Evolutionary conservation across 2,797 vertebrate species (phyloP).

Genomic region (Gadopsis bispinosus): DNA sequence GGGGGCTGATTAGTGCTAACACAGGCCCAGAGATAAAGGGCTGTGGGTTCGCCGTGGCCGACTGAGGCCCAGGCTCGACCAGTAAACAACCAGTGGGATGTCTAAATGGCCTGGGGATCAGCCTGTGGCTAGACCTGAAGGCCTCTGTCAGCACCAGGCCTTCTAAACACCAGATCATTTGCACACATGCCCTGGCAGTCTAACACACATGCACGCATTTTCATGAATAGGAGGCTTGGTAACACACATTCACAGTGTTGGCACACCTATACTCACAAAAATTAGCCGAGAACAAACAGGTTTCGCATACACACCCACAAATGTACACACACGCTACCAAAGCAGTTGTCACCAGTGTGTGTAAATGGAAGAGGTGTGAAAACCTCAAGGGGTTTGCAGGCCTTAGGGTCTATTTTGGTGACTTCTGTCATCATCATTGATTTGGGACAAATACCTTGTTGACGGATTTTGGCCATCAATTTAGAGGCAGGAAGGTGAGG

Average conservation of each 20-base stretch:
- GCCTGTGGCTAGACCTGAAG: slow-evolving; percentile 83
- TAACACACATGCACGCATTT: slow-evolving; percentile 46
- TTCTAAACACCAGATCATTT: slow-evolving; percentile 69
- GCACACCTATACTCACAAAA: slow-evolving; percentile 36
- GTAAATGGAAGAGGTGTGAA: slow-evolving; percentile 37
- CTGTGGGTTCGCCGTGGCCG: slow-evolving; percentile 66
- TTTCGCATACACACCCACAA: background rate
- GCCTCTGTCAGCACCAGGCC: slow-evolving; percentile 87
- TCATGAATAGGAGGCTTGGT: slow-evolving; percentile 9
- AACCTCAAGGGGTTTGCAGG: slow-evolving; percentile 8
- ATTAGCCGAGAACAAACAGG: slow-evolving; percentile 26
- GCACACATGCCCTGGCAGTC: slow-evolving; percentile 76
- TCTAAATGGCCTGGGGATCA: slow-evolving; percentile 74
- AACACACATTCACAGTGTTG: slow-evolving; percentile 35
- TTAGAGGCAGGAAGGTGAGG: background rate
- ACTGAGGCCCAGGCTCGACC: slow-evolving; percentile 69
- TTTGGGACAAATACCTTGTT: slow-evolving; percentile 6
- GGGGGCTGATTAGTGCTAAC: slow-evolving; percentile 82
- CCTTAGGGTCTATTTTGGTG: slow-evolving; percentile 13
- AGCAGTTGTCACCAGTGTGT: slow-evolving; percentile 36
- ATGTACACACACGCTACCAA: slow-evolving; percentile 7
- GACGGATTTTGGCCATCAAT: slow-evolving; percentile 1
- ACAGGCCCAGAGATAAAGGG: slow-evolving; percentile 88
- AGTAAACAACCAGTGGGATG: slow-evolving; percentile 76
- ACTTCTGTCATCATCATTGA: slow-evolving; percentile 30